phyloP scores from a whole-genome alignment of 2,113 vertebrate genomes.

The Carettochelys insculpta region DNA sequence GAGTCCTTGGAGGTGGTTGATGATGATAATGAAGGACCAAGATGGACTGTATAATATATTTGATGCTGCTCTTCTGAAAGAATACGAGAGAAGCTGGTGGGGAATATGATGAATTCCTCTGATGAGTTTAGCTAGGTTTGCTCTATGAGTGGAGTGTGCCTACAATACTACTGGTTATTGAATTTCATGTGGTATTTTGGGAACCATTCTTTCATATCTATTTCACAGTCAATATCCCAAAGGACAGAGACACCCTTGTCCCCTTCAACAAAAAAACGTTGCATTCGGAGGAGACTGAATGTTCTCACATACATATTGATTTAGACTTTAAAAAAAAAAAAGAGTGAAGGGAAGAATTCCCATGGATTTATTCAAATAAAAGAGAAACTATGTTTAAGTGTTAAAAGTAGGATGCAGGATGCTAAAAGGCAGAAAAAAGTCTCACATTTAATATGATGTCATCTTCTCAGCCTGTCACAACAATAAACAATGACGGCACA shows the following conservation, averaged over 20 bases:
- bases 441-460: slow-evolving; percentile 40
- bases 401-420: slow-evolving; percentile 29
- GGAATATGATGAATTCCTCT: not conserved
- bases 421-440: not conserved
- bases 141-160: not conserved
- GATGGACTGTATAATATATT: not conserved
- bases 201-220: not conserved
- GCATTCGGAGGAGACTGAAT: not conserved
- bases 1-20: too few species aligned
- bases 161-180: not conserved
- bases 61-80: not conserved
- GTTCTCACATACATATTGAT: slow-evolving; percentile 1
- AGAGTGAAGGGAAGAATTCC: slow-evolving; percentile 37
- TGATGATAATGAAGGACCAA: too few species aligned
- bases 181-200: not conserved
- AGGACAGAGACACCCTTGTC: not conserved
- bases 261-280: not conserved
- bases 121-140: not conserved
- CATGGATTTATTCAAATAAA: slow-evolving; percentile 31
- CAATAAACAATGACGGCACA: slow-evolving; percentile 33
- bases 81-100: not conserved
- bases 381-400: not conserved
- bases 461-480: slow-evolving; percentile 31
- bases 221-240: not conserved
- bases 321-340: slow-evolving; percentile 19